These are phyloP conservation scores for Oreotragus oreotragus DNA, from an alignment of 2,113 vertebrate genomes.

Conservation along the genomic window DNA sequence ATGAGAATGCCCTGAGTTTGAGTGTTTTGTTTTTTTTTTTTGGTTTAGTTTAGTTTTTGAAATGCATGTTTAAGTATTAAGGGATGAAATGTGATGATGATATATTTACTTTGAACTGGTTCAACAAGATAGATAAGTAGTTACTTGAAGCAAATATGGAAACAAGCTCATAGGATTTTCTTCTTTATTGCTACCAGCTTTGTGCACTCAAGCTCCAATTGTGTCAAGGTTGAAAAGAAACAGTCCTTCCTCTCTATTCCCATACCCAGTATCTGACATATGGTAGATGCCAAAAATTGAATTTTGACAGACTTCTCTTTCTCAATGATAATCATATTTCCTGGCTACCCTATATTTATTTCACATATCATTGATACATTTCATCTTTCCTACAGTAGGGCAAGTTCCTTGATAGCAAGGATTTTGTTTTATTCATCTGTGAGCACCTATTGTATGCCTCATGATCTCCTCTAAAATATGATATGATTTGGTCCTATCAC, in stretches of 20 bases:
- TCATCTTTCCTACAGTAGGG: background rate
- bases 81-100: background rate
- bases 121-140: background rate
- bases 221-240: background rate
- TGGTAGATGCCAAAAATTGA: background rate
- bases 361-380: background rate
- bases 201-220: background rate
- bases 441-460: background rate
- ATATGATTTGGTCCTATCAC: background rate
- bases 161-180: background rate
- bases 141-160: background rate
- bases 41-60: background rate
- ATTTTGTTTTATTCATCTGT: background rate
- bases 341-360: background rate
- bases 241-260: background rate
- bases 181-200: background rate
- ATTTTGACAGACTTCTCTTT: background rate
- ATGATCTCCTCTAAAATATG: background rate
- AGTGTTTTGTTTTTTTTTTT: background rate
- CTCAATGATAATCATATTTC: background rate
- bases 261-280: background rate
- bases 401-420: background rate
- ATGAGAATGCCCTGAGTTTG: background rate
- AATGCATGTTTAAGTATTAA: background rate
- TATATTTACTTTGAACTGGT: conserved; percentile 24